Conservation (phyloP, 1,140 invertebrate species). For the Pseudoatta argentina region DNA sequence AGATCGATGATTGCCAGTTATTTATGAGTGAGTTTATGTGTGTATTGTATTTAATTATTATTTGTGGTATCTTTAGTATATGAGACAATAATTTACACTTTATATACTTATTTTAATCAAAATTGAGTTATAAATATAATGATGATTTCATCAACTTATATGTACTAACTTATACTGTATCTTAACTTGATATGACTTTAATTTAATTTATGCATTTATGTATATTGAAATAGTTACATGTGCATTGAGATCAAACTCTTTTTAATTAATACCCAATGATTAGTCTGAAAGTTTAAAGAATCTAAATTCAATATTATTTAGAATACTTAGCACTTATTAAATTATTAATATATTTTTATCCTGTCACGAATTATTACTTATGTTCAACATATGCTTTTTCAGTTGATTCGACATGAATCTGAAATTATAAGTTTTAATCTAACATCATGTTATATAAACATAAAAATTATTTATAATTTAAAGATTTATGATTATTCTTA, state of each 20-base stretch:
- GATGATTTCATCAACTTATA: slow-evolving; percentile 57
- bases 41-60: slow-evolving; percentile 39
- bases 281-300: slow-evolving; percentile 43
- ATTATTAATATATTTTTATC: slow-evolving; percentile 62
- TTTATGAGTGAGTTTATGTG: slow-evolving; percentile 27
- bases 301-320: slow-evolving; percentile 33
- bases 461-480: slow-evolving; percentile 22
- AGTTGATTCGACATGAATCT: slow-evolving; percentile 75
- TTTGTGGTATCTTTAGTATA: slow-evolving; percentile 43
- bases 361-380: slow-evolving; percentile 55
- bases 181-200: background rate
- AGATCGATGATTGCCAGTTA: slow-evolving; percentile 18
- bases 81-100: slow-evolving; percentile 53
- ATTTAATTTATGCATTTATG: background rate
- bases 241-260: slow-evolving; percentile 28
- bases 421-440: slow-evolving; percentile 55
- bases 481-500: slow-evolving; percentile 64
- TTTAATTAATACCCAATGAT: slow-evolving; percentile 32
- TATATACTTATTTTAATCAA: slow-evolving; percentile 40
- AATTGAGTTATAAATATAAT: slow-evolving; percentile 47
- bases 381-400: slow-evolving; percentile 53
- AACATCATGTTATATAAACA: background rate
- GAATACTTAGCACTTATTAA: slow-evolving; percentile 50
- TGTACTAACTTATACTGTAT: background rate
- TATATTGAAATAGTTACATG: slow-evolving; percentile 28